Evolutionary conservation across 2,888 invertebrate genomes (phyloP), one percentile per base, ranked within the genome.

Genomic region (Ormyrus rosae): DNA sequence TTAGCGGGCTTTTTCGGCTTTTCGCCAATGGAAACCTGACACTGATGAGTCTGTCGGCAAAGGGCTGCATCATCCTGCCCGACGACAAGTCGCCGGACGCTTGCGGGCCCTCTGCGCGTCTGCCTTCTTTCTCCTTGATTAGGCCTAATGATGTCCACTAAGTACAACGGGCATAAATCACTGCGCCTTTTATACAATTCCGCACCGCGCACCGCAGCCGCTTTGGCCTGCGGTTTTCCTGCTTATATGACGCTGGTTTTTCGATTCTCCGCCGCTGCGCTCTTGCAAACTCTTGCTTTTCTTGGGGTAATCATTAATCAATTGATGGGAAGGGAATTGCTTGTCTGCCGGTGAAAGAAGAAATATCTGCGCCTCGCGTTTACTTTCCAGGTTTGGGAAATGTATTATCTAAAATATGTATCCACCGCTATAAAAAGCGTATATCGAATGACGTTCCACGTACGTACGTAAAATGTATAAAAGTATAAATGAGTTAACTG

Each of bases 111-210:
- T 50, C 50, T 50, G 10, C 3, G 50, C 56, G 56, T 56, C 34
- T 34, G 45, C 0, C 50, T 56, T 60, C 64, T 65, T 55, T 70
- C 48, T 45, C 46, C 60, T 11, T 75, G 58, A 80, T 80, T 75
- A 80, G 69, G 50, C 61, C 70, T 80, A 80, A 80, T 80, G 75
- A 80, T 71, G 58, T 13, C 34, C 75, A 48, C 70, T 71, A 75
- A 80, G 61, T 50, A 65, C 56, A 46, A 46, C 10, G 9, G 7
- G 53, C 65, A 75, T 80, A 60, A 80, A 75, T 80, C 75, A 75
- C 46, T 73, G 8, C 45, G 53, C 9, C 5, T 6, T 10, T 5
- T 13, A 11, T 6, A 10, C n/a, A 68, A 19, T 61, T 70, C 45
- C 11, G 2, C 10, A 10, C 5, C 56, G 19, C 19, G 2, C 19